Conservation (phyloP, 2,797 vertebrate species). For the Sphenodon punctatus region DNA sequence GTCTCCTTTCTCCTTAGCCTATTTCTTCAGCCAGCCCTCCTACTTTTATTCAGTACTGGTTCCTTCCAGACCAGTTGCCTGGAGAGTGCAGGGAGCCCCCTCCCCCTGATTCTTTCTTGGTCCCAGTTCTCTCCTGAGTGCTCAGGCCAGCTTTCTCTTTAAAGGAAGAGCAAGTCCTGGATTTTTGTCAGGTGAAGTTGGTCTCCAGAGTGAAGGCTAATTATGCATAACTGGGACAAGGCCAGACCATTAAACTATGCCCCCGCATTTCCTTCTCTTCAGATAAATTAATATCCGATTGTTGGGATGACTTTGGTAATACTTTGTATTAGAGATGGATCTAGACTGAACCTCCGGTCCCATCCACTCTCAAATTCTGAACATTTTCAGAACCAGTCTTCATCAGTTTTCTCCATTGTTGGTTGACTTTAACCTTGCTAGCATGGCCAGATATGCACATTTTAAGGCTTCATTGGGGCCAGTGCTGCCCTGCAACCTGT, state of each 20-base stretch:
- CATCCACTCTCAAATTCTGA: not conserved
- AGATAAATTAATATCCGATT: not conserved
- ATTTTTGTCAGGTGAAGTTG: not conserved
- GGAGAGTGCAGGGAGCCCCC: too few species aligned
- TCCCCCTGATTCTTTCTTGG: not conserved
- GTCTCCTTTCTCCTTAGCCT: not conserved
- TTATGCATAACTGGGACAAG: too few species aligned
- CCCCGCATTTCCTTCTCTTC: rapidly evolving
- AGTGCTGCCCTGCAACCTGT: too few species aligned
- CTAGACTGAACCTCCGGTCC: not conserved
- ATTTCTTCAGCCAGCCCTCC: not conserved
- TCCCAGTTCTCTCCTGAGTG: not conserved
- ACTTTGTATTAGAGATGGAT: not conserved
- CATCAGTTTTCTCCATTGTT: too few species aligned
- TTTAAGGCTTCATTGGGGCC: too few species aligned
- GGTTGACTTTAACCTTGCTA: too few species aligned
- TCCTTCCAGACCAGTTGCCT: not conserved
- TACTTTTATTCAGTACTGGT: too few species aligned
- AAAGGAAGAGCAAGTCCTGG: not conserved
- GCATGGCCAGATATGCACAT: too few species aligned
- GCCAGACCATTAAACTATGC: too few species aligned
- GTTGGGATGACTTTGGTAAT: not conserved
- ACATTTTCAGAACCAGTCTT: not conserved
- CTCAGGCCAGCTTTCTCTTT: not conserved
- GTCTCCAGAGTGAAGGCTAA: too few species aligned